phyloP scores from a whole-genome alignment of 2,888 invertebrate species.

The Tinea pellionella region DNA sequence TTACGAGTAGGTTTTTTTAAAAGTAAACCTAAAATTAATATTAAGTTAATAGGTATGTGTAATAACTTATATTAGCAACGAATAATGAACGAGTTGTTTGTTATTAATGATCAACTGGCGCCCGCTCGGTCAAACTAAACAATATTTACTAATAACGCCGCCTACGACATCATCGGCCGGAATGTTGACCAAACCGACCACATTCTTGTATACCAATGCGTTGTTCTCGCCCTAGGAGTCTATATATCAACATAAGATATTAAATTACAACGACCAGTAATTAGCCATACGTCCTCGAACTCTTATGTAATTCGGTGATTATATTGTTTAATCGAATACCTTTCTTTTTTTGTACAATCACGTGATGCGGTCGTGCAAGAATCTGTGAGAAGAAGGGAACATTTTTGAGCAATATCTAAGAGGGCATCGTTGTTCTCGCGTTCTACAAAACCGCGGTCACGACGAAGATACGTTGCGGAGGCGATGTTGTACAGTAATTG shows the following conservation, averaged over 20 bases:
- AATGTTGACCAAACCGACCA: slow-evolving; percentile 55
- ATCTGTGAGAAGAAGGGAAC: background rate
- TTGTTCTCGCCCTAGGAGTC: slow-evolving; percentile 27
- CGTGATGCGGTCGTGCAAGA: slow-evolving; percentile 4
- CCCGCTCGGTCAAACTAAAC: slow-evolving; percentile 33
- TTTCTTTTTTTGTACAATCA: slow-evolving; percentile 7
- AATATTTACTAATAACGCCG: slow-evolving; percentile 58
- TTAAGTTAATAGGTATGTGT: background rate
- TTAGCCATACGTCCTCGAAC: slow-evolving; percentile 8
- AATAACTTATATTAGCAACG: background rate
- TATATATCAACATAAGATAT: background rate
- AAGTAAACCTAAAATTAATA: background rate
- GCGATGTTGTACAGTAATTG: slow-evolving; percentile 51
- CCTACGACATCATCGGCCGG: slow-evolving; percentile 37
- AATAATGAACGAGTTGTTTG: slow-evolving; percentile 24
- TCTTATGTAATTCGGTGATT: background rate
- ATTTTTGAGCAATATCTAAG: slow-evolving; percentile 41
- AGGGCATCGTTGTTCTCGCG: slow-evolving; percentile 45
- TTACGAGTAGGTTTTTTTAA: background rate
- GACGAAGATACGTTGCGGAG: slow-evolving; percentile 51
- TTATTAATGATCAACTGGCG: slow-evolving; percentile 45
- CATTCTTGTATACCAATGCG: slow-evolving; percentile 58
- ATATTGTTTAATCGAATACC: background rate
- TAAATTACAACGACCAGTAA: slow-evolving; percentile 5
- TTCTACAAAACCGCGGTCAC: slow-evolving; percentile 59